Evolutionary conservation across 2,113 vertebrate species (phyloP), one percentile per base, ranked within the genome.

Genomic region (Rhagologus leucostigma): DNA sequence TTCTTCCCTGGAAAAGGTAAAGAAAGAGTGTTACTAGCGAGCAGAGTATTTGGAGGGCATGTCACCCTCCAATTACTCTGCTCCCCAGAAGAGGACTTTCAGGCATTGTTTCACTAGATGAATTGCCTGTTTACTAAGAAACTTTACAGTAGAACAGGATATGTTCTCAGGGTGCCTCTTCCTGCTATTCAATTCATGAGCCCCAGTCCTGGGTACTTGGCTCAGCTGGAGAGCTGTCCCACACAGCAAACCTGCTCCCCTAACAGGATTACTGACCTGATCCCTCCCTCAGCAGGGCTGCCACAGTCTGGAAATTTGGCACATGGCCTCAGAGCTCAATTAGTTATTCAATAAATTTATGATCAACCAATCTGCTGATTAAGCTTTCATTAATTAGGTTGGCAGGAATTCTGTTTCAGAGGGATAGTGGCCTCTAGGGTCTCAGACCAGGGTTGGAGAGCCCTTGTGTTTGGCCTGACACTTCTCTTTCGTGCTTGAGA

Each of bases 321-420:
- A 68, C 59, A 68, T 0, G 2, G 70, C 63, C n/a, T 82, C 37
- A 76, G 26, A 89, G 30, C 42, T 65, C 63, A 70, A 60, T 93
- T 76, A 83, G 49, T 64, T 92, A 91, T 92, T 95, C 84, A 92
- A 65, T 78, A 87, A 71, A 18, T 89, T 93, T 82, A 91, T 79
- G 41, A 95, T 79, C 60, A 91, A 78, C 24, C 60, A 81, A 78
- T 87, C 41, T 83, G 67, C 59, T 75, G 62, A 95, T 84, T 79
- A 92, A 84, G 67, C 32, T 87, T 88, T 82, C 63, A 47, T 79
- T 94, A 95, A 95, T 87, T 84, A 82, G 57, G 33, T 12, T 68
- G 53, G 42, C 9, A 18, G 26, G 23, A 75, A 75, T 79, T 92
- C 84, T 77, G 6, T 78, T 95, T 86, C 82, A 78, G 44, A 82